phyloP scores from a whole-genome alignment of 1,140 invertebrate genomes.

The Magallana gigas region DNA sequence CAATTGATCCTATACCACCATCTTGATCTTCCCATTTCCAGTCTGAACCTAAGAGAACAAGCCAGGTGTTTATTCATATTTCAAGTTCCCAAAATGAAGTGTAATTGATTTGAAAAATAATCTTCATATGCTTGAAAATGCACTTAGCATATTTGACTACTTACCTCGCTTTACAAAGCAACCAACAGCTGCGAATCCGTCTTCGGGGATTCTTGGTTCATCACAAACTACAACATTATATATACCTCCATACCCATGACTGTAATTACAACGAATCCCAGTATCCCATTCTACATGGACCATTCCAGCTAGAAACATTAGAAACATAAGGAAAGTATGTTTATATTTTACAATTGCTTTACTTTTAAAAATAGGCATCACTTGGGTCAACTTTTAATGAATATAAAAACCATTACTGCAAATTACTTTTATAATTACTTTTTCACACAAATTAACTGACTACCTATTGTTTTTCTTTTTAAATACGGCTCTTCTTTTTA shows the following conservation, averaged over 20 bases:
- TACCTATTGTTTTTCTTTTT: too few species aligned
- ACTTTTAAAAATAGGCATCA: too few species aligned
- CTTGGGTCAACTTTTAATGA: too few species aligned
- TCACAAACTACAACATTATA: slow-evolving; percentile 4
- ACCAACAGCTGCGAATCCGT: slow-evolving; percentile 5
- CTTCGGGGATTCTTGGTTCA: background rate
- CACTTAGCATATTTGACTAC: background rate
- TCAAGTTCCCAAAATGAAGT: too few species aligned
- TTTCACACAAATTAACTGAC: too few species aligned
- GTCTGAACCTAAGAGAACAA: background rate
- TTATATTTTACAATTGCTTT: too few species aligned
- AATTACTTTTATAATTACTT: too few species aligned
- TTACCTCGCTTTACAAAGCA: slow-evolving; percentile 18
- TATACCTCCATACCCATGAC: background rate
- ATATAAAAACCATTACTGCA: too few species aligned
- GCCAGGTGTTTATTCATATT: too few species aligned
- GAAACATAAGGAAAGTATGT: background rate
- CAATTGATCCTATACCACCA: background rate
- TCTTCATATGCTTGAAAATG: too few species aligned
- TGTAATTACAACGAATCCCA: background rate
- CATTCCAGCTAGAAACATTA: background rate
- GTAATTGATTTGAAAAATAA: too few species aligned
- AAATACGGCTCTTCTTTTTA: too few species aligned
- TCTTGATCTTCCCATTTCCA: slow-evolving; percentile 9
- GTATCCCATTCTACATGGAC: background rate